Percentiles rank a stretch among this genome's conserved stretches.
Conservation (phyloP, 2,888 invertebrate genomes). For the Hedya salicella region DNA sequence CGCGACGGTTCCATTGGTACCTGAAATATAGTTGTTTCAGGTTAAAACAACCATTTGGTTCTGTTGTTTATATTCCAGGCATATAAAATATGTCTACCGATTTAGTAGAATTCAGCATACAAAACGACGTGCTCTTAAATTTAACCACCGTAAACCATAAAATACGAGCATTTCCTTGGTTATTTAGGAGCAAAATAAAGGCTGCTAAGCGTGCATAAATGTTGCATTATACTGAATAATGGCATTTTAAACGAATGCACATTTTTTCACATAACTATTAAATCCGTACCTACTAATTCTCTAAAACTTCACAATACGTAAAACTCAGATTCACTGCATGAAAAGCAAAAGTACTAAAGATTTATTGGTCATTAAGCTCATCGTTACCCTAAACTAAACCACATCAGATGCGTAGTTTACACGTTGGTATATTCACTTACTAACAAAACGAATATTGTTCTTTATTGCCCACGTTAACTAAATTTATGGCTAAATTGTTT, state of each 20-base stretch:
- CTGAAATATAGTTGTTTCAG: slow-evolving; percentile 55
- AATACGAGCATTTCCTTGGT: too few relatives aligned
- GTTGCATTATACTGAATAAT: too few relatives aligned
- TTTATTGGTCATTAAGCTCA: slow-evolving; percentile 30
- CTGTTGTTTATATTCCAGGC: too few relatives aligned
- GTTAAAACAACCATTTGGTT: neutral
- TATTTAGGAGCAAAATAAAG: too few relatives aligned
- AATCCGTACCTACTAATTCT: neutral
- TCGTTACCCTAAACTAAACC: slow-evolving; percentile 30
- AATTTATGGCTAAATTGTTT: slow-evolving; percentile 14
- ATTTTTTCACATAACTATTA: neutral
- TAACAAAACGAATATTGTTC: slow-evolving; percentile 13
- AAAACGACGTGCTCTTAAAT: too few relatives aligned
- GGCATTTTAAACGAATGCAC: too few relatives aligned
- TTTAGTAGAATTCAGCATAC: neutral
- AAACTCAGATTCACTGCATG: slow-evolving; percentile 7
- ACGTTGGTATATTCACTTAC: slow-evolving; percentile 25
- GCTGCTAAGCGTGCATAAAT: too few relatives aligned
- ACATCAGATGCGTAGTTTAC: slow-evolving; percentile 32
- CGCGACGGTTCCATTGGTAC: slow-evolving; percentile 77
- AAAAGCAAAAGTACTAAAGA: slow-evolving; percentile 19
- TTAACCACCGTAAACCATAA: too few relatives aligned
- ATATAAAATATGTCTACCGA: too few relatives aligned
- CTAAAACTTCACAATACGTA: neutral
- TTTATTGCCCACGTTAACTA: slow-evolving; percentile 23